These are phyloP conservation scores for Schizopygopsis malacanthus DNA, from an alignment of 2,797 vertebrate species.

Conservation along the genomic window DNA sequence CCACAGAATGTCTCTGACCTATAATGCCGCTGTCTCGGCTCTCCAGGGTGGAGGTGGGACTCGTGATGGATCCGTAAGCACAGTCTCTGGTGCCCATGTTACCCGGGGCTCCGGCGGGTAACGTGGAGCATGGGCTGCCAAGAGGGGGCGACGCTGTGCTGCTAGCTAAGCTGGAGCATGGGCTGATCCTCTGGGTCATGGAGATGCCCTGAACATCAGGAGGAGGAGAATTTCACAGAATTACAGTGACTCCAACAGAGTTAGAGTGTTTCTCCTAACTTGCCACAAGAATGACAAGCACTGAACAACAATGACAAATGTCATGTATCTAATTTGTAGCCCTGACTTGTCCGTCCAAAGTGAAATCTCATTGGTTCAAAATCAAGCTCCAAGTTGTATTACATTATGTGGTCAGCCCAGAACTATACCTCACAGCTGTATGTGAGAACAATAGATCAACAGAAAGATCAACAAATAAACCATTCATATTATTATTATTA, in stretches of 20 bases:
- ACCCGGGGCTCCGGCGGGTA: slow-evolving; percentile 78
- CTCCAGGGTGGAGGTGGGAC: slow-evolving; percentile 94
- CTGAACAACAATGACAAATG: not conserved
- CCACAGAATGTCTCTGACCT: slow-evolving; percentile 75
- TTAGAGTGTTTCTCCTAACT: not conserved
- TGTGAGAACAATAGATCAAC: too few relatives aligned
- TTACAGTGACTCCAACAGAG: not conserved
- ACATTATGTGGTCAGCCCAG: not conserved
- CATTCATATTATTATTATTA: too few relatives aligned
- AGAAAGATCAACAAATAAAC: too few relatives aligned
- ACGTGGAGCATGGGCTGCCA: slow-evolving; percentile 89
- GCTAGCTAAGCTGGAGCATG: slow-evolving; percentile 93
- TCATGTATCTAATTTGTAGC: not conserved
- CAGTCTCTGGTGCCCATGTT: slow-evolving; percentile 78
- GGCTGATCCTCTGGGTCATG: slow-evolving; percentile 89
- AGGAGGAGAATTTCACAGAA: not conserved
- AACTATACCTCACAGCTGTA: not conserved
- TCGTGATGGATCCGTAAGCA: slow-evolving; percentile 85
- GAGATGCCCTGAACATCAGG: slow-evolving; percentile 74
- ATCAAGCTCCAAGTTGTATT: not conserved
- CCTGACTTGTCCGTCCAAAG: not conserved
- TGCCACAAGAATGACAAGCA: not conserved
- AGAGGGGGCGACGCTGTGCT: slow-evolving; percentile 89
- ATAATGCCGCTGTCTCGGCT: slow-evolving; percentile 97
- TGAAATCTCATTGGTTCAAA: not conserved